These are phyloP conservation scores for Dasyurus viverrinus DNA, from an alignment of 2,113 vertebrate genomes.

Conservation along the genomic window DNA sequence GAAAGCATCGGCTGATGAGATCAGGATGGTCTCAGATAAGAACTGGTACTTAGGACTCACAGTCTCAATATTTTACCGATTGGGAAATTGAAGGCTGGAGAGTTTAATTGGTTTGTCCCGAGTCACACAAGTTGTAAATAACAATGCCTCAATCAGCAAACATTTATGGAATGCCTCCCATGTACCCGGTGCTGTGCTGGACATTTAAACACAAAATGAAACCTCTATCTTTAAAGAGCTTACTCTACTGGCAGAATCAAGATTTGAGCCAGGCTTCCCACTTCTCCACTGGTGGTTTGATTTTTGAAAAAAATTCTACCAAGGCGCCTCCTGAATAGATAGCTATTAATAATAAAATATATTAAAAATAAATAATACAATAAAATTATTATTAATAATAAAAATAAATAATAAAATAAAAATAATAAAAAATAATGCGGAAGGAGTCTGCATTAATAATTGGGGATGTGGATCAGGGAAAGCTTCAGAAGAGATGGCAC, in stretches of 20 bases:
- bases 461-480: not conserved
- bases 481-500: not conserved
- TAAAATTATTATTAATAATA: too few species aligned
- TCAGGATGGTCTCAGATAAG: too few species aligned
- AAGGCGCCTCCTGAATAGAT: not conserved
- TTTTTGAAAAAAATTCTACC: not conserved
- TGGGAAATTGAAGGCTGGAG: not conserved
- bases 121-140: not conserved
- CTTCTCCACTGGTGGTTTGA: not conserved
- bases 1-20: too few species aligned
- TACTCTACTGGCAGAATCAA: not conserved
- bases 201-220: not conserved
- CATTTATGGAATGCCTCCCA: not conserved
- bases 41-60: not conserved
- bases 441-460: not conserved
- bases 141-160: not conserved
- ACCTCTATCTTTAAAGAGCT: not conserved
- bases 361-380: too few species aligned
- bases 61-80: not conserved
- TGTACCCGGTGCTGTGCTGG: not conserved
- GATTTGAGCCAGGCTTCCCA: not conserved
- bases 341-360: not conserved
- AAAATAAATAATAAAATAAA: too few species aligned
- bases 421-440: too few species aligned
- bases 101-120: not conserved